Evolutionary conservation across 1,140 invertebrate genomes (phyloP).

Genomic region (Cyphomyrmex costatus): DNA sequence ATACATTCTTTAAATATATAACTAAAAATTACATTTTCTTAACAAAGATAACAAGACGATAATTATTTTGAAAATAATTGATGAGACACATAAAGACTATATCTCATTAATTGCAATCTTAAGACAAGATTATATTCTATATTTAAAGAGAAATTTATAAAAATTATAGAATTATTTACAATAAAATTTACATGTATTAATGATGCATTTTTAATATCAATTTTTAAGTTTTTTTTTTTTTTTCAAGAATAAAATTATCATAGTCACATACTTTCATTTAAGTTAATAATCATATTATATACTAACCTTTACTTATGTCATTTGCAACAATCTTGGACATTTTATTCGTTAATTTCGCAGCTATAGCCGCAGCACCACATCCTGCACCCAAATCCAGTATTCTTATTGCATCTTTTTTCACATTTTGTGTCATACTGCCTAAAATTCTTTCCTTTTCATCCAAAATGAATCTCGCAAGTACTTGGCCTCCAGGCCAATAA

Average conservation of each 20-base stretch:
- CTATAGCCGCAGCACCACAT: conserved; percentile 85
- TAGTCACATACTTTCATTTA: not conserved
- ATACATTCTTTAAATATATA: not conserved
- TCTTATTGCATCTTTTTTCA: conserved; percentile 1
- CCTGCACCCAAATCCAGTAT: conserved; percentile 85
- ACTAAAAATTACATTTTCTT: not conserved
- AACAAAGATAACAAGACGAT: not conserved
- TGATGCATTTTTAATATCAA: not conserved
- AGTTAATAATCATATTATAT: conserved; percentile 1
- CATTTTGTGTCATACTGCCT: not conserved
- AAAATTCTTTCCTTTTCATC: conserved; percentile 68
- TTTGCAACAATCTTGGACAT: conserved; percentile 85
- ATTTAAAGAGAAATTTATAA: not conserved
- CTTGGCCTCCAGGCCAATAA: conserved; percentile 89
- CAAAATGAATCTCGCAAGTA: conserved; percentile 85
- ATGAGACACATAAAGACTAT: not conserved
- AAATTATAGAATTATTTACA: not conserved
- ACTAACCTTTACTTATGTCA: conserved; percentile 85
- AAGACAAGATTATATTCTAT: conserved; percentile 15
- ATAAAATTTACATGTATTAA: not conserved
- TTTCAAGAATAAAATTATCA: not conserved
- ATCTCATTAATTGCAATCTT: not conserved
- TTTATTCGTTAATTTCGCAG: conserved; percentile 78
- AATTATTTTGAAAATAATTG: not conserved
- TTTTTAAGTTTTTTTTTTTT: too few relatives aligned